Base-by-base conservation (phyloP, 2,888 invertebrate genomes). In the Spilosoma lubricipeda region DNA sequence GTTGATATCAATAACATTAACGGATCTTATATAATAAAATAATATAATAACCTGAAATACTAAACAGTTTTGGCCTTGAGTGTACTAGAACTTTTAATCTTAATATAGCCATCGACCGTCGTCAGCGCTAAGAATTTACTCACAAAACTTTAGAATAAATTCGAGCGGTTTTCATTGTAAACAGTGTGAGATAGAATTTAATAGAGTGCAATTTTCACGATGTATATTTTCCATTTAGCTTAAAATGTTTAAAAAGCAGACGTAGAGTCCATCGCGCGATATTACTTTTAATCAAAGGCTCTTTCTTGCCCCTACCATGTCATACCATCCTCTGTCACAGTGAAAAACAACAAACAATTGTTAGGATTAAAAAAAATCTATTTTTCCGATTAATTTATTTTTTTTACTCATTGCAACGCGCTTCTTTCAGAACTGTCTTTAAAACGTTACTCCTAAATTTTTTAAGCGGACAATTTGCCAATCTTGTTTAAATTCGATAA, bases 121-220 rank as follows among this genome's bases (percentile, higher is more conserved):
- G 74, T 78, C 79, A 83, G 81, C 52, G 72, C 39, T 70, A 68
- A 48, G 69, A 80, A 81, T 80, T 84, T 83, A 77, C 76, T 84
- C 63, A 73, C 72, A 56, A 79, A 85, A 84, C 76, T 82, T 81
- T 70, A 48, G 64, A 77, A 76, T 76, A 42, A 73, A 81, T 78
- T 79, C 73, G 68, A 82, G 77, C 75, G 81, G 70, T 73, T 83
- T 80, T 76, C 73, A 70, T 69, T 56, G 74, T 76, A 80, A 77
- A 84, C 75, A 70, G 64, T 71, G 67, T 33, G 36, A 70, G 52
- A 64, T 77, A 76, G 80, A 84, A 80, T 59, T 63, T 75, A 74
- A 67, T 67, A 45, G 67, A 30, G 75, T 77, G 72, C 76, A 84
- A 39, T 76, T 77, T 18, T 23, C 66, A 30, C 30, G 27, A 30